Conservation (phyloP, 2,888 invertebrate species). For the Scaptomyza polygonia region DNA sequence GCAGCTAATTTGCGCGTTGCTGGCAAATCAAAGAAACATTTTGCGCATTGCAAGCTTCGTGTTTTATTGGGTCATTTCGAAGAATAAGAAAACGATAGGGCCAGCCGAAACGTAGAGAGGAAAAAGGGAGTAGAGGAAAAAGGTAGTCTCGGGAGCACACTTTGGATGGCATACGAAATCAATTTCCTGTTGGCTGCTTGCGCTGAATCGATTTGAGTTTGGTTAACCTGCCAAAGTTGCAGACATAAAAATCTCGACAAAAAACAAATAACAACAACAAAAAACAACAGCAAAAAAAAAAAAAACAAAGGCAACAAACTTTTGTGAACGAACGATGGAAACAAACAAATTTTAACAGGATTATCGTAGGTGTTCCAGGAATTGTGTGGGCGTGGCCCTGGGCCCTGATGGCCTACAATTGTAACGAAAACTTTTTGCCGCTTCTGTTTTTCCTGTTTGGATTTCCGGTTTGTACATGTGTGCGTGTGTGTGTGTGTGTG, state of each 20-base stretch:
- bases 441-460: slow-evolving; percentile 64
- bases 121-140: too few species aligned
- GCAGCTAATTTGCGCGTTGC: slow-evolving; percentile 69
- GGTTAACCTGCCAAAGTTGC: slow-evolving; percentile 77
- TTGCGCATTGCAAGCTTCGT: slow-evolving; percentile 47
- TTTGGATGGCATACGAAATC: slow-evolving; percentile 67
- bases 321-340: slow-evolving; percentile 49
- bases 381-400: not conserved
- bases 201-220: slow-evolving; percentile 77
- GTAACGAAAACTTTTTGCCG: slow-evolving; percentile 67
- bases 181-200: slow-evolving; percentile 62
- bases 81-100: not conserved
- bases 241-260: slow-evolving; percentile 50
- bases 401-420: slow-evolving; percentile 49
- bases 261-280: slow-evolving; percentile 3
- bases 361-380: slow-evolving; percentile 65
- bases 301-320: slow-evolving; percentile 42
- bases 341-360: slow-evolving; percentile 79
- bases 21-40: slow-evolving; percentile 76
- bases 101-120: not conserved
- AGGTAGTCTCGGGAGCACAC: not conserved
- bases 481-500: slow-evolving; percentile 31
- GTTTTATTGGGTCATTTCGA: slow-evolving; percentile 60
- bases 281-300: not conserved
- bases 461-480: slow-evolving; percentile 36